Percentiles rank a stretch among this genome's conserved stretches.
Evolutionary conservation across 2,888 invertebrate genomes (phyloP).

Genomic region (Xiphydria camelus): DNA sequence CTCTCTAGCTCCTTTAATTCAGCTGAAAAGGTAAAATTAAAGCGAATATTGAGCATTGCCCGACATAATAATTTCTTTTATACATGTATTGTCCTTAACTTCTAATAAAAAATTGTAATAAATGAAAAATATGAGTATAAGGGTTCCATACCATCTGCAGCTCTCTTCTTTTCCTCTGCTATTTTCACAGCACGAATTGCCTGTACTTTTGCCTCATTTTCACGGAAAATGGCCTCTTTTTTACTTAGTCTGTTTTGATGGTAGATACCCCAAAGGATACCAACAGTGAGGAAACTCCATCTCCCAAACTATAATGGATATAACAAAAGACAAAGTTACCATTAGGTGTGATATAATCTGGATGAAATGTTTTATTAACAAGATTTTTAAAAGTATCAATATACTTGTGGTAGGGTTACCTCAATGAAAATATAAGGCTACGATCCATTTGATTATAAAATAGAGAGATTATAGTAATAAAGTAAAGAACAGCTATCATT

Average conservation of each 20-base stretch:
- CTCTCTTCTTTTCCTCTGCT: conserved; percentile 71
- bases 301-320: conserved; percentile 68
- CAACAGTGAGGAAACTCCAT: conserved; percentile 76
- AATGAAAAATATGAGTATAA: conserved; percentile 1
- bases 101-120: conserved; percentile 10
- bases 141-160: conserved; percentile 61
- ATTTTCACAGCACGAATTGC: conserved; percentile 71
- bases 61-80: too few species aligned
- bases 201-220: conserved; percentile 71
- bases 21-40: conserved; percentile 57
- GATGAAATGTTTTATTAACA: too few species aligned
- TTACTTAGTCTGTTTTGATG: conserved; percentile 71
- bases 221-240: conserved; percentile 68
- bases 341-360: too few species aligned
- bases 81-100: too few species aligned
- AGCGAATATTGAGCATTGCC: too few species aligned
- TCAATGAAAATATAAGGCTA: too few species aligned
- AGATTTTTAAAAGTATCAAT: too few species aligned
- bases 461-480: too few species aligned
- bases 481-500: too few species aligned
- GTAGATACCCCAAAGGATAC: conserved; percentile 76
- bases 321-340: not conserved
- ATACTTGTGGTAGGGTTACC: too few species aligned
- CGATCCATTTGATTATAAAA: too few species aligned
- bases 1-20: conserved; percentile 60